Base-by-base conservation (phyloP, 2,113 vertebrate species). In the Platichthys flesus region DNA sequence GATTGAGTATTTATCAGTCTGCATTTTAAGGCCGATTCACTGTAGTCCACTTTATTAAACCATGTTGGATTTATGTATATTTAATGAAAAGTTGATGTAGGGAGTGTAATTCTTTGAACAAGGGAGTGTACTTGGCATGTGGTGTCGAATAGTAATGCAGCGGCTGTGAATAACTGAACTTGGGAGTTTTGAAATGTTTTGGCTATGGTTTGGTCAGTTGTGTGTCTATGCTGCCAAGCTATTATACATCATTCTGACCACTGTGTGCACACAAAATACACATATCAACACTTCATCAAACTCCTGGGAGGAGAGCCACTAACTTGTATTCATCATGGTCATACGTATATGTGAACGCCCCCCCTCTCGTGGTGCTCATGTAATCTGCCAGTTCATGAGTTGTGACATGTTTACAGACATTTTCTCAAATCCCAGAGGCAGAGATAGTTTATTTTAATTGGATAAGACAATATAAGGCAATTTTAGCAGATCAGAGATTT, bases 1-100 rank as follows among this genome's bases (percentile, higher is more conserved):
- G 92, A 95, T 95, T 93, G 94, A 94, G 90, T 94, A 94, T 94
- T 95, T 95, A 94, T 94, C 93, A 90, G 87, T 83, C 74, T 84
- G 78, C 80, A 79, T 90, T 91, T 88, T 89, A 88, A 90, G 86
- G 90, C 82, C 87, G 86, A 93, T 91, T 93, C 83, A 88, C 84
- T 90, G 87, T 90, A 89, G 89, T 90, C 85, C 87, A 89, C 92
- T 94, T 93, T 91, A 90, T 90, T 88, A 88, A 85, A 86, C 84
- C 82, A 84, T 92, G 91, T 89, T 92, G 93, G 92, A 92, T 91
- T 94, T 92, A 89, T 94, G 89, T 93, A 88, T 92, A 90, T 94
- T 90, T 92, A 93, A 94, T 93, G 89, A 91, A 89, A 91, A 91
- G 82, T 89, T 89, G 90, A 91, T 92, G 89, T 90, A 76, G 86